Base-by-base conservation (phyloP, 2,888 invertebrate species). In the Lottia scabra region DNA sequence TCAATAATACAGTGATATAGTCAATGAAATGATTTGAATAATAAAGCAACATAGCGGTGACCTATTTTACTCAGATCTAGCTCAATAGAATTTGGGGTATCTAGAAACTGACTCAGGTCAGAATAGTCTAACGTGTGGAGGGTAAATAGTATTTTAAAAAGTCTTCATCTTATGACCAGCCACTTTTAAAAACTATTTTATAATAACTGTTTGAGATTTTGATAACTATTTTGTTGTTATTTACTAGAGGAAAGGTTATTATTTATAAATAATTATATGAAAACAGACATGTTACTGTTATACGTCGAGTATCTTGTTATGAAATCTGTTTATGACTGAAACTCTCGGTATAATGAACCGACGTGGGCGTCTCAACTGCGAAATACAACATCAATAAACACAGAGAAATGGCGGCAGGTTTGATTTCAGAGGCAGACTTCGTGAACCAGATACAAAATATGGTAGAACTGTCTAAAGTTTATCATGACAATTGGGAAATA, bases 351-450 rank as follows among this genome's bases (percentile, higher is more conserved):
- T 38, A 38, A 38, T 71, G 75, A 76, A 77, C 80, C 82, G 73
- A 74, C 78, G 81, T 75, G 71, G 69, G 65, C 56, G 68, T 66
- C 44, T 63, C 48, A 62, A 63, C 66, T 65, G 56, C 66, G 64
- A 67, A 65, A 38, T 38, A 38, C 38, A 38, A 38, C 38, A 38
- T 38, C 38, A 38, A 38, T 38, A 38, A 38, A 38, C 38, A 38
- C 38, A 38, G 38, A 73, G 73, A 67, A 73, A 84, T 84, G 84
- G 83, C 83, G 81, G 82, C 81, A 79, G 82, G 84, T 81, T 81
- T 80, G 78, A 82, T 84, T 80, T 83, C 89, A 71, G 90, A 90
- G 89, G 89, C 89, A 64, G 89, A 90, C 80, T 91, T 91, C 82
- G 73, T 87, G 26, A 78, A 82, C 64, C 85, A 87, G 75, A 89